phyloP scores from a whole-genome alignment of 92 coral and sea anemone species.

The Phenganax marumi region DNA sequence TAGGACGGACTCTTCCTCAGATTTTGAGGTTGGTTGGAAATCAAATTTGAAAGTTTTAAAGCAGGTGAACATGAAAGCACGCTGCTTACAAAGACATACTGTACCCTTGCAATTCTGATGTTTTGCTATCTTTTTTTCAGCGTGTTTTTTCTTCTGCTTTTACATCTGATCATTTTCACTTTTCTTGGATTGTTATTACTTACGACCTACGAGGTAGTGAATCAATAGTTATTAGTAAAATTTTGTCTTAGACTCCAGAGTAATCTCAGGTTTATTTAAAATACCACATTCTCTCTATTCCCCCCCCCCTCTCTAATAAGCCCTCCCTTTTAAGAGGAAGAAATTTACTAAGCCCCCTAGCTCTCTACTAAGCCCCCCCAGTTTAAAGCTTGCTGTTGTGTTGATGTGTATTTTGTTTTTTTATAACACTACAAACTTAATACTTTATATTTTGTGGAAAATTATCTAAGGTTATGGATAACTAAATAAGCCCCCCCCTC shows the following conservation, averaged over 20 bases:
- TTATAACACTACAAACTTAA: no score
- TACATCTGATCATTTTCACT: constrained; percentile 87
- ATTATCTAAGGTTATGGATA: no score
- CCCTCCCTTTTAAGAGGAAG: no score
- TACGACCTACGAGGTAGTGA: constrained; percentile 49
- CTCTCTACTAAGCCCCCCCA: no score
- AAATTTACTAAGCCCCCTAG: no score
- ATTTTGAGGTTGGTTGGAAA: constrained; percentile 69
- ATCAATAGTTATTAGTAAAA: background rate
- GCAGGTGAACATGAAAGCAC: background rate
- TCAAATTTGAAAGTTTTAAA: background rate
- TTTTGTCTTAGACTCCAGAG: no score
- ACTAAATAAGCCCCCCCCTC: no score
- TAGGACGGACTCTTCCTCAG: constrained; percentile 82
- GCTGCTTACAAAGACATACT: background rate
- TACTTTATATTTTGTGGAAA: no score
- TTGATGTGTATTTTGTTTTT: no score
- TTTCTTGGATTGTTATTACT: constrained; percentile 94
- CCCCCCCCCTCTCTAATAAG: no score
- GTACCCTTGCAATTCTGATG: background rate
- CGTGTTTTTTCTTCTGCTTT: constrained; percentile 86
- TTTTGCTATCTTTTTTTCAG: constrained; percentile 42
- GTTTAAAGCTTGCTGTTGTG: no score
- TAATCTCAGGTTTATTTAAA: background rate
- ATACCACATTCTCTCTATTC: no score